A percentile compares a stretch with the other conserved stretches of the same genome.
Conservation (phyloP, 1,140 invertebrate species). For the Ridgeia piscesae region DNA sequence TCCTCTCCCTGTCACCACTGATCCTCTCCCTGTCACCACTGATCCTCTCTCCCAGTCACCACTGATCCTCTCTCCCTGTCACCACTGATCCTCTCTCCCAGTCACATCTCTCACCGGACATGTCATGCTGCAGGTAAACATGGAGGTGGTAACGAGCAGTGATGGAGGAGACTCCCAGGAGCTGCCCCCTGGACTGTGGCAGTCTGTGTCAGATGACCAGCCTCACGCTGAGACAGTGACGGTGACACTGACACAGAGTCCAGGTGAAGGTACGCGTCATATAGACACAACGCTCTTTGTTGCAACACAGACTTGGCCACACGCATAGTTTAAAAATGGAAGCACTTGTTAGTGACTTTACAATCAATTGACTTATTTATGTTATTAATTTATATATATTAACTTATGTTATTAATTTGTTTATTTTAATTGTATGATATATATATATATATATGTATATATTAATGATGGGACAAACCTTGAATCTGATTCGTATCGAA, state of each 20-base stretch:
- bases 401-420: too few species aligned
- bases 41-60: background rate
- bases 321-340: background rate
- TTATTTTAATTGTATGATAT: too few species aligned
- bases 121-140: constrained; percentile 41
- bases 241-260: constrained; percentile 54
- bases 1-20: background rate
- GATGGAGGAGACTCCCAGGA: constrained; percentile 26
- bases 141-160: constrained; percentile 39
- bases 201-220: constrained; percentile 28
- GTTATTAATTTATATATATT: too few species aligned
- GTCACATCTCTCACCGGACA: background rate
- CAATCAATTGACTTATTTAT: too few species aligned
- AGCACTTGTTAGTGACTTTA: too few species aligned
- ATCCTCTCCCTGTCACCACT: background rate
- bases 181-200: constrained; percentile 15
- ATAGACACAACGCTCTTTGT: background rate
- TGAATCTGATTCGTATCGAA: too few species aligned
- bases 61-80: background rate
- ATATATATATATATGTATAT: too few species aligned
- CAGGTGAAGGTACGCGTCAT: constrained; percentile 53
- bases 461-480: too few species aligned
- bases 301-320: background rate
- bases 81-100: background rate
- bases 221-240: constrained; percentile 51